Conservation (phyloP, 2,113 vertebrate genomes). For the Meleagris gallopavo region DNA sequence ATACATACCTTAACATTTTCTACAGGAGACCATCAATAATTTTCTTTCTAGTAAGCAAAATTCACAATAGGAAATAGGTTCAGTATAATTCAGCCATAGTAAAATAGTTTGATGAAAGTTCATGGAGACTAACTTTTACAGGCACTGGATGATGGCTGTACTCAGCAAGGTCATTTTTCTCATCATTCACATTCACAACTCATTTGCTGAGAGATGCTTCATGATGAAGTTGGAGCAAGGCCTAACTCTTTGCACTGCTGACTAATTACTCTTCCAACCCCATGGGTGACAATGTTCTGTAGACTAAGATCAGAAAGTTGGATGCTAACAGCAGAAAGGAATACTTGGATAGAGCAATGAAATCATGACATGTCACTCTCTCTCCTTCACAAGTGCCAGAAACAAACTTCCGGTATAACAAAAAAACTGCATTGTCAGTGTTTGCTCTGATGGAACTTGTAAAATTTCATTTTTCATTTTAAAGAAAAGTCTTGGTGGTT, state of each 20-base stretch:
- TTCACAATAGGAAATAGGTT: neutral
- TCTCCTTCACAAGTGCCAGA: neutral
- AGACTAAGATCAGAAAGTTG: neutral
- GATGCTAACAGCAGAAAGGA: neutral
- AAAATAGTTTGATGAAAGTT: neutral
- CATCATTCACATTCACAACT: neutral
- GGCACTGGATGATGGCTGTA: neutral
- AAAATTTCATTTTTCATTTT: neutral
- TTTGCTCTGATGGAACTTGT: neutral
- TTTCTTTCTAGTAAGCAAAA: neutral
- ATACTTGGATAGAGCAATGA: neutral
- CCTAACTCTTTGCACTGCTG: neutral
- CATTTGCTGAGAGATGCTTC: neutral
- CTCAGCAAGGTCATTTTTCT: neutral
- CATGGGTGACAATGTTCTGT: neutral
- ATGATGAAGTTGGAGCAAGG: neutral
- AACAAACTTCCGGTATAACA: neutral
- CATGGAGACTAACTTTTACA: neutral
- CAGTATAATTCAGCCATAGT: neutral
- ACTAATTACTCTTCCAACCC: neutral
- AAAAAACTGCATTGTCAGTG: rapidly evolving
- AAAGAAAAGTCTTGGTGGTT: neutral
- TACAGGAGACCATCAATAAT: neutral
- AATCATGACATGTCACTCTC: neutral
- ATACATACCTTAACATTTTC: neutral